Conservation (phyloP, 35 echinoderm and acorn worm species). For the Apostichopus japonicus region DNA sequence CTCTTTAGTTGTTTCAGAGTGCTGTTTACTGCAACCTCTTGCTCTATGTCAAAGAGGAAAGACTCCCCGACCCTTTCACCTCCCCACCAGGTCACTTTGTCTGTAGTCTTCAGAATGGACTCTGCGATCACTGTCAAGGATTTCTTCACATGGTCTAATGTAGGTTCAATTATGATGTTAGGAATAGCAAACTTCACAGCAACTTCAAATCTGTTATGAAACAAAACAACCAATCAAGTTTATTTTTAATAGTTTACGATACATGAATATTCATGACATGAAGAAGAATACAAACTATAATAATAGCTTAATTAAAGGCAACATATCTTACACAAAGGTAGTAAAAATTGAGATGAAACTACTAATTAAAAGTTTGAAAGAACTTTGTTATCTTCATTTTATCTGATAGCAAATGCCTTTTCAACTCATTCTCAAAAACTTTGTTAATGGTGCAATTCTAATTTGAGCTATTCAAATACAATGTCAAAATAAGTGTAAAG, state of each 20-base stretch:
- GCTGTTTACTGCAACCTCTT: conserved; percentile 73
- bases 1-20: conserved; percentile 74
- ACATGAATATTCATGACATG: no score
- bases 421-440: neutral
- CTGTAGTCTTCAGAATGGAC: conserved; percentile 69
- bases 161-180: conserved; percentile 96
- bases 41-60: conserved; percentile 70
- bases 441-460: neutral
- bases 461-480: no score
- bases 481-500: no score
- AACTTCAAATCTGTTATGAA: conserved; percentile 86
- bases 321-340: no score
- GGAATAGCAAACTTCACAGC: conserved; percentile 95
- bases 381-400: neutral
- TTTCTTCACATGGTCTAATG: conserved; percentile 78
- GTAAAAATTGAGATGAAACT: no score
- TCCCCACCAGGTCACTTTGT: conserved; percentile 88
- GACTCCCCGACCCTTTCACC: conserved; percentile 73
- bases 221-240: neutral
- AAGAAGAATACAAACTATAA: no score
- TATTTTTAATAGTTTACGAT: no score
- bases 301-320: no score
- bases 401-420: no score
- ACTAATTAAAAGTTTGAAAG: neutral
- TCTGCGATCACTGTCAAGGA: conserved; percentile 68